A percentile compares a stretch with the other conserved stretches of the same genome.
Evolutionary conservation across 2,888 invertebrate species (phyloP).

Genomic region (Cantharis rustica): DNA sequence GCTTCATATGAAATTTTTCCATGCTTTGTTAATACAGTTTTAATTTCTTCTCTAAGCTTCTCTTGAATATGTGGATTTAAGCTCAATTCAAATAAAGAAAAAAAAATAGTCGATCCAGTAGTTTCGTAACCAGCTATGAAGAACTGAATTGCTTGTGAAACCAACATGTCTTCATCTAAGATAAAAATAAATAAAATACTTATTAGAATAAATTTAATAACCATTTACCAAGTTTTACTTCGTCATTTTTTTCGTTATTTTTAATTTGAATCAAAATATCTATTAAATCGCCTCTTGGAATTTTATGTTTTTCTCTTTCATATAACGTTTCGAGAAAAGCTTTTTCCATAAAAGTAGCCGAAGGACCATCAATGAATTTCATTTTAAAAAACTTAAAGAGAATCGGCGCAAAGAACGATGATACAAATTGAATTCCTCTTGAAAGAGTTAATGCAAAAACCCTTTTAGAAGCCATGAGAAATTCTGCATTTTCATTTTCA

Average conservation of each 20-base stretch:
- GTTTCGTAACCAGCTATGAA: constrained; percentile 57
- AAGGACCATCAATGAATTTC: constrained; percentile 38
- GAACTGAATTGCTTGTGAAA: constrained; percentile 52
- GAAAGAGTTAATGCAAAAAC: constrained; percentile 45
- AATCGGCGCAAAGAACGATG: constrained; percentile 41
- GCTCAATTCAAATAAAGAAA: constrained; percentile 51
- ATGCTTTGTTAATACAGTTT: constrained; percentile 37
- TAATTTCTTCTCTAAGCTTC: constrained; percentile 52
- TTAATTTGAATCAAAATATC: constrained; percentile 37
- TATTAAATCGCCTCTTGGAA: constrained; percentile 47
- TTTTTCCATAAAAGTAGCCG: constrained; percentile 40
- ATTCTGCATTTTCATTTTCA: constrained; percentile 48
- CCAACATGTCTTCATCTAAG: constrained; percentile 6
- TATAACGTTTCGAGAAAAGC: constrained; percentile 44
- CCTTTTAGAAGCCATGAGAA: constrained; percentile 47
- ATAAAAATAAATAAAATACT: neutral
- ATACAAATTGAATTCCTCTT: constrained; percentile 38
- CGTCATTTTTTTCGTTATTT: neutral
- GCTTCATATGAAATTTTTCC: constrained; percentile 12
- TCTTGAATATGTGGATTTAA: constrained; percentile 51
- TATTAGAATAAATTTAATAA: neutral
- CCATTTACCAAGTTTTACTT: neutral
- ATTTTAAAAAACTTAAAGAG: constrained; percentile 40
- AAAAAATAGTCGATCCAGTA: constrained; percentile 50
- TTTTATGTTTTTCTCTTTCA: constrained; percentile 35